Evolutionary conservation across 2,797 vertebrate genomes (phyloP), one percentile per base, ranked within the genome.

Genomic region (Acanthurus lineatus): DNA sequence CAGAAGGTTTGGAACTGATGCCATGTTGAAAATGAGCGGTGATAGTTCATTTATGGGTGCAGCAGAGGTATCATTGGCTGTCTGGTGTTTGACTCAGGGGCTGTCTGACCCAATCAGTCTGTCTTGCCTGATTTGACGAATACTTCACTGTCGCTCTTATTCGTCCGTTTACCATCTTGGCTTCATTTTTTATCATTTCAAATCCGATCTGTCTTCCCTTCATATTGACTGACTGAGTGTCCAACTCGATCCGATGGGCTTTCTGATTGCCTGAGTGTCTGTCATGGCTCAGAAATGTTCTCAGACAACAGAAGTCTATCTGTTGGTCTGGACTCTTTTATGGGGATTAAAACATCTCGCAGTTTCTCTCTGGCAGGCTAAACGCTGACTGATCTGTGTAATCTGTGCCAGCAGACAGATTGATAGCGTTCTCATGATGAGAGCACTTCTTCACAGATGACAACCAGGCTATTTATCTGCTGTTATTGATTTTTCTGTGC

Each of bases 391-490:
- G 59, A 86, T 82, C 49, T 60, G 35, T 56, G 48, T 56, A 42
- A 73, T 77, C 47, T 52, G 64, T 72, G 81, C 84, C 76, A 82
- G 70, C 15, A 58, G 83, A 86, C 86, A 81, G 88, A 90, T 77
- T 91, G 82, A 84, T 82, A 40, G 70, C 58, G 59, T 75, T 75
- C 82, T 83, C 82, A 52, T 53, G 2, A 76, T 70, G 78, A 25
- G 38, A 88, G 57, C 45, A 35, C 81, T 85, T 80, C 79, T 77
- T 89, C 82, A 82, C 84, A 65, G 66, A 86, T 61, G 79, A 88
- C 81, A 83, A 70, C 54, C 35, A 4, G 61, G 70, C 68, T 60
- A 74, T 89, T 90, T 70, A 78, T 92, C 81, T 75, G 68, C 51
- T 45, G 70, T 10, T 73, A 87, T 87, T 76, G 86, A 85, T 89